phyloP scores from a whole-genome alignment of 2,797 vertebrate genomes.

The Liparis tanakae region DNA sequence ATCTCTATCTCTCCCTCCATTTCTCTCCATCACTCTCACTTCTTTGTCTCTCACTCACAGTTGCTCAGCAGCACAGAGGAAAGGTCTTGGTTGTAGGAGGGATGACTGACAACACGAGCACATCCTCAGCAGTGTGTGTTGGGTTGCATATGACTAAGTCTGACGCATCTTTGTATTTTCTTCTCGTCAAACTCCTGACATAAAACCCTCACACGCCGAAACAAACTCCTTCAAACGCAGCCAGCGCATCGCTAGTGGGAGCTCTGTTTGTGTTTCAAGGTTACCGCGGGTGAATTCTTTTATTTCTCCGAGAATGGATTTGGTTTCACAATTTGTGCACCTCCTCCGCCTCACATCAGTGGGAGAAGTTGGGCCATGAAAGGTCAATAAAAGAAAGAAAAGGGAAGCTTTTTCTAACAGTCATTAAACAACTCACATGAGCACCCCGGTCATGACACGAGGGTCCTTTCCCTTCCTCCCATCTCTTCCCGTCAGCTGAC shows the following conservation, averaged over 20 bases:
- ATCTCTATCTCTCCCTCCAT: constrained; percentile 36
- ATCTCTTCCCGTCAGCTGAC: constrained; percentile 66
- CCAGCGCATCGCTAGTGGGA: constrained; percentile 34
- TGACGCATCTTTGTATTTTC: constrained; percentile 77
- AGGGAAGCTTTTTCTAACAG: neutral
- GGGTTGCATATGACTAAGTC: constrained; percentile 74
- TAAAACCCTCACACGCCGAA: constrained; percentile 44
- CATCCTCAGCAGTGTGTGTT: constrained; percentile 64
- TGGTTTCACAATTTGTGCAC: constrained; percentile 1
- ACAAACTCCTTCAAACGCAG: constrained; percentile 25
- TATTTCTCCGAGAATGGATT: neutral
- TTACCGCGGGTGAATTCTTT: neutral
- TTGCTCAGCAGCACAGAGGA: constrained; percentile 65
- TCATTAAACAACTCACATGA: constrained; percentile 40
- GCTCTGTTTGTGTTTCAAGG: constrained; percentile 31
- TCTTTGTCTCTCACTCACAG: constrained; percentile 53
- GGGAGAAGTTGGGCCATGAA: neutral
- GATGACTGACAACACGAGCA: constrained; percentile 78
- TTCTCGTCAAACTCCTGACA: constrained; percentile 61
- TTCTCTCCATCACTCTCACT: constrained; percentile 56
- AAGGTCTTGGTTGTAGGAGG: constrained; percentile 73
- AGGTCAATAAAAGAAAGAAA: neutral
- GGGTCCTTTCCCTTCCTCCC: constrained; percentile 43
- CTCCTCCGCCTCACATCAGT: constrained; percentile 7
- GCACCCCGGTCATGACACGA: constrained; percentile 46